Evolutionary conservation across 1,140 invertebrate species (phyloP), one percentile per base, ranked within the genome.

Genomic region (Drosophila kepulauana): DNA sequence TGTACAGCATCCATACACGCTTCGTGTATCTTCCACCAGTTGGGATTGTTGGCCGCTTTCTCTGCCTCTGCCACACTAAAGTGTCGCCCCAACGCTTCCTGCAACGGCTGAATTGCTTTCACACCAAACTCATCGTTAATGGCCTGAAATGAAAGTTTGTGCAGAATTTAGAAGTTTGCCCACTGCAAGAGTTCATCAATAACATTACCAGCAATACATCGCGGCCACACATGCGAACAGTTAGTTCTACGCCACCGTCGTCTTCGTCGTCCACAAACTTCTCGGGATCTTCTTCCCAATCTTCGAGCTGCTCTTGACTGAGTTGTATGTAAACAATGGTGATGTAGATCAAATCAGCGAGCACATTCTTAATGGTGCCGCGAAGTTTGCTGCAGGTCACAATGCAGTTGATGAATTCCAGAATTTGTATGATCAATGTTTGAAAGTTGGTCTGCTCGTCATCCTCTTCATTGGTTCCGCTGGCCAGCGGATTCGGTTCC

Each of bases 181-280:
- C 0, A 20, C 16, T 28, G 11, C 10, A 3, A 35, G 16, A 41
- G 1, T 43, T 20, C 0, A 5, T 11, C 3, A 0, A 28, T 15
- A 15, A 25, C 20, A 79, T 78, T 68, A 92, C 91, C 87, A 94
- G 78, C 5, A 97, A 79, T 3, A 97, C 93, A 92, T 97, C 96
- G 64, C 95, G 95, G 5, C 96, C 96, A 6, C 96, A 96, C 69
- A 96, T 95, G 61, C 96, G 93, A n/a, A 97, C 95, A 20, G 96
- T 96, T 72, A 96, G 96, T 4, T 95, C 94, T 52, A 94, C 95
- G 1, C 94, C 94, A 57, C 95, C 94, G 66, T 96, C 95, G 85
- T 96, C 96, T 84, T 97, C 96, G 86, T 97, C 96, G 78, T 96
- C 96, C 4, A 97, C 95, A 93, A 96, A 97, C 77, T 95, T 95